phyloP scores from a whole-genome alignment of 2,797 vertebrate genomes.

The Sebastes hubbsi region DNA sequence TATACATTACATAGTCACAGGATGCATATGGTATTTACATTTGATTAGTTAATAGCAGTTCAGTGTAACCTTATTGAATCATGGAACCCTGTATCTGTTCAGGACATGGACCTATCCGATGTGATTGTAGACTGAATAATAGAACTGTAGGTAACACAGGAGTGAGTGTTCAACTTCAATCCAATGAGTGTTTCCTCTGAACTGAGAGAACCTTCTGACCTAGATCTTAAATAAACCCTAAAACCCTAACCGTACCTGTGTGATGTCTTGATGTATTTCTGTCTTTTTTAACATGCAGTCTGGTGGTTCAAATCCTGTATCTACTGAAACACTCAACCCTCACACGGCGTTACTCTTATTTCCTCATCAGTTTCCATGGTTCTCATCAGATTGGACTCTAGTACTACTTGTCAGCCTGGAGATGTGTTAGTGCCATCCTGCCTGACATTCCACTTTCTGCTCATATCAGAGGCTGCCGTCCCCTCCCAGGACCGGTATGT shows the following conservation, averaged over 20 bases:
- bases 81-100: not conserved
- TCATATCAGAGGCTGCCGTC: conserved; percentile 31
- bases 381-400: not conserved
- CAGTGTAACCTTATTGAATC: not conserved
- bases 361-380: not conserved
- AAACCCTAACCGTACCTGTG: not conserved
- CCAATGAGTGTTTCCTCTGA: not conserved
- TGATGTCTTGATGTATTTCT: not conserved
- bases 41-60: not conserved
- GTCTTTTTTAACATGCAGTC: too few relatives aligned
- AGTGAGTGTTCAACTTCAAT: not conserved
- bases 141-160: not conserved
- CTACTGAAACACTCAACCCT: not conserved
- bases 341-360: not conserved
- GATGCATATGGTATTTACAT: too few relatives aligned
- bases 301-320: not conserved
- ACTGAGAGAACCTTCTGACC: not conserved
- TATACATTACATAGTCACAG: too few relatives aligned
- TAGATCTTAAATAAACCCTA: not conserved
- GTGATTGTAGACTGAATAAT: not conserved
- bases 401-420: not conserved
- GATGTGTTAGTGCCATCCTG: not conserved
- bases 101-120: not conserved
- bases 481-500: conserved; percentile 66
- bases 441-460: not conserved